These are phyloP conservation scores for Hippopotamus amphibius DNA, from an alignment of 2,113 vertebrate genomes.

Conservation along the genomic window DNA sequence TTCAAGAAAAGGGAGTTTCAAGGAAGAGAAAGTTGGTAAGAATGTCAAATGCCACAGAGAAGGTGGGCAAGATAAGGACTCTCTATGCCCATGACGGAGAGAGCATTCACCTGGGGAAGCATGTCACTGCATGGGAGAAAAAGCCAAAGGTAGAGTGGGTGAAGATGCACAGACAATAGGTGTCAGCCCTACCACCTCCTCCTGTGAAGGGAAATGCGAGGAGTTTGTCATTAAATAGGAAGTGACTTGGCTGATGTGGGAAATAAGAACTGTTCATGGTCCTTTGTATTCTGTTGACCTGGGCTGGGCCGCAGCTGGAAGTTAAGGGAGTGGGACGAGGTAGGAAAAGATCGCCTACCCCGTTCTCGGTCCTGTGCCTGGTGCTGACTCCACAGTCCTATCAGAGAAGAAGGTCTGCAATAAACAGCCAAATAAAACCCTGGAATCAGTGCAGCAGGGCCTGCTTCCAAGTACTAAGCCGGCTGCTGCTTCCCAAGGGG, in stretches of 20 bases:
- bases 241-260: conserved; percentile 28
- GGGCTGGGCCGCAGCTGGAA: conserved; percentile 11
- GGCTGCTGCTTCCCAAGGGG: not conserved
- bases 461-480: not conserved
- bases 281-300: conserved; percentile 57
- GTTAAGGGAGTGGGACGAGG: conserved; percentile 37
- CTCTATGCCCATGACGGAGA: too few relatives aligned
- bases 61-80: not conserved
- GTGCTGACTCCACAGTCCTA: conserved; percentile 53
- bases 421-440: not conserved
- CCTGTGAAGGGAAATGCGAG: not conserved
- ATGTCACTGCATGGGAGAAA: not conserved
- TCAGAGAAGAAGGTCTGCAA: not conserved
- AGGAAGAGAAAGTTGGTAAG: not conserved
- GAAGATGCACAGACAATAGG: not conserved
- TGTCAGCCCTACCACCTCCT: rapidly evolving
- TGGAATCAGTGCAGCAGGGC: not conserved
- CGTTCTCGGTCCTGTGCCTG: conserved; percentile 18
- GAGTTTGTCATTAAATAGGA: not conserved
- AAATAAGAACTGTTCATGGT: not conserved
- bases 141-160: too few relatives aligned
- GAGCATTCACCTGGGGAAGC: too few relatives aligned
- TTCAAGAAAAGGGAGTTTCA: not conserved
- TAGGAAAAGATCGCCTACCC: not conserved
- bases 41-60: not conserved